These are phyloP conservation scores for Pseudonaja textilis DNA, from an alignment of 2,113 vertebrate genomes.

Conservation along the genomic window DNA sequence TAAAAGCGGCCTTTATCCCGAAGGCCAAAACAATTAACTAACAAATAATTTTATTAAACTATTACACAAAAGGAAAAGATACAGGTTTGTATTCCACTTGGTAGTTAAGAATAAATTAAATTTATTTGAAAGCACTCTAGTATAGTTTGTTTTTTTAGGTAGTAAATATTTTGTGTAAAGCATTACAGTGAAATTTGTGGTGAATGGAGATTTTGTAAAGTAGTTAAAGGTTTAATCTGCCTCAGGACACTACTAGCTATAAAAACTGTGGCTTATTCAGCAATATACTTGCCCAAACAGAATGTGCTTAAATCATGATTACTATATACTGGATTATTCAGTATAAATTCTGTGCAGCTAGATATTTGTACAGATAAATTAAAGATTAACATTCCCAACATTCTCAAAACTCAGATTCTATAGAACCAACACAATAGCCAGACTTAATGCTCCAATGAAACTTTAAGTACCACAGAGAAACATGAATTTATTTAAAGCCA, in stretches of 20 bases:
- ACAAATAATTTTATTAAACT: not conserved
- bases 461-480: not conserved
- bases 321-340: constrained; percentile 42
- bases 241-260: constrained; percentile 14
- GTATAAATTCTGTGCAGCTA: constrained; percentile 36
- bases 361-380: constrained; percentile 42
- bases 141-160: not conserved
- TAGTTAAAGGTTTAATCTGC: constrained; percentile 7
- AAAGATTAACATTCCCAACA: constrained; percentile 45
- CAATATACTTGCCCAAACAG: constrained; percentile 43
- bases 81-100: not conserved
- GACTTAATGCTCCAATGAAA: constrained; percentile 9
- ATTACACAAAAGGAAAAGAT: not conserved
- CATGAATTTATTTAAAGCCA: not conserved
- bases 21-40: not conserved
- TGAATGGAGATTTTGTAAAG: not conserved
- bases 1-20: not conserved
- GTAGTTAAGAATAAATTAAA: not conserved
- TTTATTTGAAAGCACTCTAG: not conserved
- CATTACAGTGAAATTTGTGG: not conserved
- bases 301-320: constrained; percentile 42
- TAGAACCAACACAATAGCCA: constrained; percentile 13
- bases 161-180: not conserved
- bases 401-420: constrained; percentile 20
- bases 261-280: constrained; percentile 14